A percentile compares a stretch with the other conserved stretches of the same genome.
Conservation (phyloP, 64 coral and sea anemone species). For the Catalaphyllia jardinei region DNA sequence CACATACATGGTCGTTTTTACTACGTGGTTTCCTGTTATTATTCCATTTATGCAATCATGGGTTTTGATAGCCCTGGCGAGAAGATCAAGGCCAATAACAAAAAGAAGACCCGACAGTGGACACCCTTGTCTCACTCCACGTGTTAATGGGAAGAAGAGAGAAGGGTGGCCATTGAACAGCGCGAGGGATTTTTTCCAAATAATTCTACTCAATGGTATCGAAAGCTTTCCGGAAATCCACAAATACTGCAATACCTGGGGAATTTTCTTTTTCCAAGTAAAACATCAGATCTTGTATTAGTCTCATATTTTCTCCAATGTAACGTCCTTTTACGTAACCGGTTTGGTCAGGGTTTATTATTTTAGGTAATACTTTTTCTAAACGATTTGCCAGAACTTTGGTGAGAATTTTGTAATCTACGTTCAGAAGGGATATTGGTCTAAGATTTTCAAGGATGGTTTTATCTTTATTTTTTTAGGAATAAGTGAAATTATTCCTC, state of each 20-base stretch:
- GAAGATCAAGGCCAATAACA: neutral
- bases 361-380: neutral
- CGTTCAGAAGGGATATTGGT: neutral
- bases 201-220: too few relatives aligned
- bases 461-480: neutral
- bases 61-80: neutral
- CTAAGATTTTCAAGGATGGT: neutral
- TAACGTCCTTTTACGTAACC: neutral
- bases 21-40: too few relatives aligned
- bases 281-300: too few relatives aligned
- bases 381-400: too few relatives aligned
- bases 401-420: too few relatives aligned
- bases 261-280: too few relatives aligned
- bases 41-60: neutral
- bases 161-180: neutral
- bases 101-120: too few relatives aligned
- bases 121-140: too few relatives aligned
- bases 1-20: neutral
- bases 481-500: neutral
- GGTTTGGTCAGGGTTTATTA: neutral
- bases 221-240: neutral
- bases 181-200: too few relatives aligned
- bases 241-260: too few relatives aligned
- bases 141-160: neutral
- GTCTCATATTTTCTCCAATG: too few relatives aligned